Percentiles rank a stretch among this genome's conserved stretches.
Conservation (phyloP, 2,113 vertebrate species). For the Phrynocephalus versicolor region DNA sequence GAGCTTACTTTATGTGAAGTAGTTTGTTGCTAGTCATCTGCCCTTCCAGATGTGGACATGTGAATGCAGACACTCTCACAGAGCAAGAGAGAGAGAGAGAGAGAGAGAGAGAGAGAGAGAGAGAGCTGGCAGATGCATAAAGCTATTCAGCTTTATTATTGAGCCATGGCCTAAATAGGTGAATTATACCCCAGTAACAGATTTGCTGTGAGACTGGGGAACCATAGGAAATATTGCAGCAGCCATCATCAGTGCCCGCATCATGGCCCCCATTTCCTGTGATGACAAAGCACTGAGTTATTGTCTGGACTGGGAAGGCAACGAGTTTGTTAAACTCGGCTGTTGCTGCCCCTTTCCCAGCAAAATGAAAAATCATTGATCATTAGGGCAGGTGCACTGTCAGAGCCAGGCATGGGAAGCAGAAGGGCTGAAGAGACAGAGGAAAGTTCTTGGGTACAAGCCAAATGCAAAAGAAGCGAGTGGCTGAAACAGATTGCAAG, state of each 20-base stretch:
- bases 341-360: slow-evolving; percentile 44
- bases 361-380: slow-evolving; percentile 45
- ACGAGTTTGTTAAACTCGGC: slow-evolving; percentile 49
- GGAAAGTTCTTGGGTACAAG: fast-evolving
- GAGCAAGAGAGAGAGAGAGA: too few species aligned
- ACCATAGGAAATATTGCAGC: not conserved
- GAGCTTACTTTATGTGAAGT: not conserved
- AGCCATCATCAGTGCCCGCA: slow-evolving; percentile 20
- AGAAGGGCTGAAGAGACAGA: not conserved
- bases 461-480: fast-evolving
- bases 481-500: not conserved
- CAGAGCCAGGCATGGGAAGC: not conserved
- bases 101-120: not conserved
- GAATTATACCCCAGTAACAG: slow-evolving; percentile 53
- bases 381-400: not conserved
- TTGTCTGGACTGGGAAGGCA: slow-evolving; percentile 48
- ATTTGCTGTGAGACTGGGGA: slow-evolving; percentile 14
- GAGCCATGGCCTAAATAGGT: slow-evolving; percentile 48
- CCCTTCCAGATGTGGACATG: not conserved
- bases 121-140: slow-evolving; percentile 14
- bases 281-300: slow-evolving; percentile 54
- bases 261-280: not conserved
- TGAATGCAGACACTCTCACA: fast-evolving
- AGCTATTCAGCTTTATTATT: slow-evolving; percentile 41
- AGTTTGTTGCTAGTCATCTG: not conserved